Percentiles rank a stretch among this genome's conserved stretches.
Evolutionary conservation across 2,797 vertebrate species (phyloP).

Genomic region (Peromyscus attwateri): DNA sequence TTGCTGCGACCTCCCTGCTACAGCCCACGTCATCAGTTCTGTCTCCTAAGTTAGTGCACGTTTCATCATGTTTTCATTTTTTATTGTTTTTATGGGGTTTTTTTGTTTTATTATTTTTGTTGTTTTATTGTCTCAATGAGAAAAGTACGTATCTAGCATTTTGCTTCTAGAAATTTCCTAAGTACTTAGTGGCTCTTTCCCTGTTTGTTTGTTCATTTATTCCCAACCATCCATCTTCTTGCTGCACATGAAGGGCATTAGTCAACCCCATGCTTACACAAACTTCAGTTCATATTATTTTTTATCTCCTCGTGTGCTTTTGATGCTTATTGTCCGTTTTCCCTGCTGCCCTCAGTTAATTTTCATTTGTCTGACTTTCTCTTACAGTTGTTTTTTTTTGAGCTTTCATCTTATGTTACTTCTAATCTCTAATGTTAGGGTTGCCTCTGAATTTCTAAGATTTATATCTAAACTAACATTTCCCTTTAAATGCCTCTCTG

Average conservation of each 20-base stretch:
- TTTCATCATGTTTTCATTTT: not conserved
- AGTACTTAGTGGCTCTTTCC: not conserved
- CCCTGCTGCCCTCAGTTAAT: not conserved
- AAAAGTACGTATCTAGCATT: not conserved
- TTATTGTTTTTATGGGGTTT: not conserved
- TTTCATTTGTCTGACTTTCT: not conserved
- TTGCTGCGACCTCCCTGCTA: not conserved
- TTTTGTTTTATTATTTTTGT: not conserved
- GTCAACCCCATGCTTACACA: not conserved
- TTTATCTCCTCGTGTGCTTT: not conserved
- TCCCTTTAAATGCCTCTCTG: not conserved
- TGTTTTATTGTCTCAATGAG: not conserved
- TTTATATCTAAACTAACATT: not conserved
- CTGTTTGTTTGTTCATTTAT: not conserved
- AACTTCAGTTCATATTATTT: accelerated
- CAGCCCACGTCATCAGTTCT: not conserved
- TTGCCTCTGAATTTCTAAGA: not conserved
- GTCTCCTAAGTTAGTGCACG: not conserved
- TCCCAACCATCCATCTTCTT: not conserved
- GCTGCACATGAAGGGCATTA: not conserved
- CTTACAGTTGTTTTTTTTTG: not conserved
- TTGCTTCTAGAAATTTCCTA: not conserved
- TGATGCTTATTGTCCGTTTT: not conserved
- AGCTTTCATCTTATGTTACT: not conserved
- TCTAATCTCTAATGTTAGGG: not conserved